Evolutionary conservation across 2,113 vertebrate species (phyloP).

Genomic region (Rhynchopsitta pachyrhyncha): DNA sequence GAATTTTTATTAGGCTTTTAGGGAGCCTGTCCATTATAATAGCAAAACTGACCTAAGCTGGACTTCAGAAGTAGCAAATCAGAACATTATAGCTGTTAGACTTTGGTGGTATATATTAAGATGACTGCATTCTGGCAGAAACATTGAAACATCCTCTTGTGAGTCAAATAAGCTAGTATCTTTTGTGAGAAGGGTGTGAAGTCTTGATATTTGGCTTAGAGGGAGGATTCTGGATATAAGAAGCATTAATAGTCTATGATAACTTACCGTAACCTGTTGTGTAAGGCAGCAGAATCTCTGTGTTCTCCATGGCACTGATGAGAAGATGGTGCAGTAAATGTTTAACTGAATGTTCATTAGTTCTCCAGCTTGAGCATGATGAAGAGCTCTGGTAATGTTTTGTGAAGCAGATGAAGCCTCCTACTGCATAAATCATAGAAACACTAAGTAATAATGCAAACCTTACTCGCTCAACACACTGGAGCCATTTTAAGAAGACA

Average conservation of each 20-base stretch:
- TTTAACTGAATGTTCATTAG: not conserved
- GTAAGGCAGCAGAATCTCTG: not conserved
- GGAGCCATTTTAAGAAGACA: not conserved
- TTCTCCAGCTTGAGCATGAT: not conserved
- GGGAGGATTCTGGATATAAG: not conserved
- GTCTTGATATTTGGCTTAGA: not conserved
- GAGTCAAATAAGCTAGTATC: not conserved
- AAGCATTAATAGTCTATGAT: not conserved
- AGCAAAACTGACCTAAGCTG: not conserved
- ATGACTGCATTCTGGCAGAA: not conserved
- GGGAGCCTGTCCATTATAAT: not conserved
- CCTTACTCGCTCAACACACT: not conserved
- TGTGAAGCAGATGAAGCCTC: not conserved
- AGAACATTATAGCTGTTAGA: not conserved
- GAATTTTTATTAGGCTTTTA: constrained; percentile 8
- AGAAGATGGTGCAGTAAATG: not conserved
- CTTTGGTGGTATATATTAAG: not conserved
- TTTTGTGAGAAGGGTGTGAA: not conserved
- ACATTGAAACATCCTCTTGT: not conserved
- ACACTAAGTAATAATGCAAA: not conserved
- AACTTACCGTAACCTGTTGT: not conserved
- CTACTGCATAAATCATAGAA: not conserved
- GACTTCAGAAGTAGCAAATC: not conserved
- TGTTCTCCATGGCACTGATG: not conserved
- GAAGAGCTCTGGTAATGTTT: not conserved